A percentile compares a stretch with the other conserved stretches of the same genome.
phyloP scores from a whole-genome alignment of 2,888 invertebrate genomes.

The Microplitis deprimator region DNA sequence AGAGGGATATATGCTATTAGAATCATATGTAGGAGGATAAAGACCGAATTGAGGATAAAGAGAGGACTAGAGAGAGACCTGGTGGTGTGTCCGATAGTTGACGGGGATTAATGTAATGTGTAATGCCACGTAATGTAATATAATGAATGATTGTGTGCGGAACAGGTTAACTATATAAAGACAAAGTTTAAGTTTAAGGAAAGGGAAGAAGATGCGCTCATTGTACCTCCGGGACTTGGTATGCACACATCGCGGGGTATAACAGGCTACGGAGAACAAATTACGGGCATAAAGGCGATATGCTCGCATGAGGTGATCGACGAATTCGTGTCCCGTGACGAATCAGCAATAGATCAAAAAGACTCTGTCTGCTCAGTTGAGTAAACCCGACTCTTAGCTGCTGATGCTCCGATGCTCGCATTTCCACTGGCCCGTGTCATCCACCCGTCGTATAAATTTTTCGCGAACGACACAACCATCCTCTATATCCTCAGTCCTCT shows the following conservation, averaged over 20 bases:
- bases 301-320: conserved; percentile 22
- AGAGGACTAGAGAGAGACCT: conserved; percentile 40
- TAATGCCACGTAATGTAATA: background rate
- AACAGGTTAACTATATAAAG: conserved; percentile 16
- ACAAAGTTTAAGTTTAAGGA: conserved; percentile 1
- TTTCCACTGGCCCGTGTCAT: too few relatives aligned
- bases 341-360: conserved; percentile 10
- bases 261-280: background rate
- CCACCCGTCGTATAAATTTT: too few relatives aligned
- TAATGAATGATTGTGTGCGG: conserved; percentile 18
- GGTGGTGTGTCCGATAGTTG: background rate
- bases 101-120: background rate
- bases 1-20: conserved; percentile 32
- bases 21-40: background rate
- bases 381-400: background rate
- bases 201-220: conserved; percentile 16
- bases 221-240: background rate
- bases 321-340: conserved; percentile 25
- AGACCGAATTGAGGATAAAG: conserved; percentile 31
- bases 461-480: too few relatives aligned
- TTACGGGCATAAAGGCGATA: background rate
- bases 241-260: background rate
- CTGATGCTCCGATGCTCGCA: too few relatives aligned
- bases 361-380: background rate
- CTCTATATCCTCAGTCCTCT: too few relatives aligned